Base-by-base conservation (phyloP, 2,888 invertebrate species). In the Eupeodes latifasciatus region DNA sequence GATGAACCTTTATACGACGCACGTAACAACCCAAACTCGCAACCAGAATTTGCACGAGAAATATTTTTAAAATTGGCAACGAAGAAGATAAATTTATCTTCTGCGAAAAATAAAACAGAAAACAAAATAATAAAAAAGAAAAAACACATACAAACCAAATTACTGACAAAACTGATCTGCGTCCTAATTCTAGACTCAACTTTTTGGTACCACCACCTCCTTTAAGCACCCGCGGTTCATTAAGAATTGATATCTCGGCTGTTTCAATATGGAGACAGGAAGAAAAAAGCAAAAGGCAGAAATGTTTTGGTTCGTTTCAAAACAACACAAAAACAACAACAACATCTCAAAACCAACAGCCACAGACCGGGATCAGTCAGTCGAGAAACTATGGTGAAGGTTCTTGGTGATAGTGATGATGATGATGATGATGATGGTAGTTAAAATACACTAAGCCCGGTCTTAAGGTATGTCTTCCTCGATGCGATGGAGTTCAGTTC, bases 111-210 rank as follows among this genome's bases (percentile, higher is more conserved):
- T 6, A 47, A 16, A 47, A 36, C 14, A 66, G 9, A 44, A 49
- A 16, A 16, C 2, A 44, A 77, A 19, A 57, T 9, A 57, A 74
- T 9, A 57, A 74, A 62, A 62, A 40, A 40, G 9, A 71, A 34
- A 19, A 55, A 27, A 27, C 27, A 27, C 27, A 27, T 27, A 62
- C 27, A 19, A 53, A 67, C 5, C 5, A 9, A 64, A 64, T 64
- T 57, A 74, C 49, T 34, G 75, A 76, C 49, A 80, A 80, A 85
- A 80, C 49, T 80, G 53, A 62, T 80, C 16, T 34, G 49, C 84
- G 77, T 72, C 81, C 72, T 72, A 85, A 81, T 81, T 81, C 72
- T 59, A 77, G 55, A 66, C 71, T 66, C 66, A 72, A 55, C 84
- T 47, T 80, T 85, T 36, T 34, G 47, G 27, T 64, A 27, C n/a